These are phyloP conservation scores for Cancer borealis DNA, from an alignment of 2,888 invertebrate genomes.

Conservation along the genomic window DNA sequence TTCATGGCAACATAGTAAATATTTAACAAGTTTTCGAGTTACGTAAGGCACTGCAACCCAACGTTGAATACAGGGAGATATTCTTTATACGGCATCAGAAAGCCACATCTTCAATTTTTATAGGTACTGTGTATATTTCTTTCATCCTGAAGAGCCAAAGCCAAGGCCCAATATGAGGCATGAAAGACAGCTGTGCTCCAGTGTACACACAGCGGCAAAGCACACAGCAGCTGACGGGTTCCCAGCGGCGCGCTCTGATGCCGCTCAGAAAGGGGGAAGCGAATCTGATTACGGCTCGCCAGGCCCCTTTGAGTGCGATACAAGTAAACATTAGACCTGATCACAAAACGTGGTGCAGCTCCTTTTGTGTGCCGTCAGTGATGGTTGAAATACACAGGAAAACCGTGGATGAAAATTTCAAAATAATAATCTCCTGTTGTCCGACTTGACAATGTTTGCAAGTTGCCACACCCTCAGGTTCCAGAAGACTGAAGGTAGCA, in stretches of 20 bases:
- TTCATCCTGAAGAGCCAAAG: not conserved
- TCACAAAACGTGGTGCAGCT: not conserved
- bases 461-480: not conserved
- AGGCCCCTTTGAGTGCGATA: not conserved
- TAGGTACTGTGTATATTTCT: not conserved
- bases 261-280: not conserved
- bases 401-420: not conserved
- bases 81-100: not conserved
- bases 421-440: not conserved
- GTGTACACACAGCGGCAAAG: not conserved
- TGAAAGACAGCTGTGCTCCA: not conserved
- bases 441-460: not conserved
- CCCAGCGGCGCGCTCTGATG: slow-evolving; percentile 15
- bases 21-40: not conserved
- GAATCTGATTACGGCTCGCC: slow-evolving; percentile 22
- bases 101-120: too few species aligned
- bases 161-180: not conserved
- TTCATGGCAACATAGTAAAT: not conserved
- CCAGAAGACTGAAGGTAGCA: too few species aligned
- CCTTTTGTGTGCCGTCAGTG: not conserved
- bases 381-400: not conserved
- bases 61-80: not conserved
- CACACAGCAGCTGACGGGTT: slow-evolving; percentile 6
- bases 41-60: not conserved
- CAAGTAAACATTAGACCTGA: slow-evolving; percentile 18